A percentile compares a stretch with the other conserved stretches of the same genome.
Evolutionary conservation across 2,888 invertebrate species (phyloP).

Genomic region (Epiperipatus broadwayi): DNA sequence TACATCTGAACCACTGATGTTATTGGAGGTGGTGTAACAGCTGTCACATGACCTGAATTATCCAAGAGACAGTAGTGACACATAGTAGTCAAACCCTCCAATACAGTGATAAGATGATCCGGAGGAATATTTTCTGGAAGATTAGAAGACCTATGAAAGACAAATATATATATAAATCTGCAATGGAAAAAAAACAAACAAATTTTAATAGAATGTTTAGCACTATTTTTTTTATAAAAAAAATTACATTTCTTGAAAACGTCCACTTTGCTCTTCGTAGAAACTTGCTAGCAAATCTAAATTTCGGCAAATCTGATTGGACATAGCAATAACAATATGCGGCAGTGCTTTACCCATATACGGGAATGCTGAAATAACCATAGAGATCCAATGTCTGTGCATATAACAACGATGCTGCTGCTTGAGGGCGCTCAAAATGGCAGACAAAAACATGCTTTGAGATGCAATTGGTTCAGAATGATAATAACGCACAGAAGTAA

Average conservation of each 20-base stretch:
- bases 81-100: constrained; percentile 55
- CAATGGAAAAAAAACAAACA: too few relatives aligned
- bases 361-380: constrained; percentile 57
- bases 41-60: constrained; percentile 22
- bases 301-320: constrained; percentile 57
- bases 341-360: constrained; percentile 56
- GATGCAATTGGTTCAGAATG: constrained; percentile 53
- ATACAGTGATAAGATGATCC: constrained; percentile 54
- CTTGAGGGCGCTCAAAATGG: constrained; percentile 53
- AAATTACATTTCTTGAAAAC: too few relatives aligned
- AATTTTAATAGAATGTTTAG: too few relatives aligned
- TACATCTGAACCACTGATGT: constrained; percentile 12
- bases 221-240: too few relatives aligned
- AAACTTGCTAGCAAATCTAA: too few relatives aligned
- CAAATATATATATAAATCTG: too few relatives aligned
- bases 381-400: constrained; percentile 61
- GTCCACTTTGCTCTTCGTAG: too few relatives aligned
- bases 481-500: too few relatives aligned
- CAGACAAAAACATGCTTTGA: constrained; percentile 61
- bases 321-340: constrained; percentile 52
- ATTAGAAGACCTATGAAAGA: too few relatives aligned
- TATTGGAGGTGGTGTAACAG: constrained; percentile 19
- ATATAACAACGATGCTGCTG: constrained; percentile 46
- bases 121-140: constrained; percentile 36
- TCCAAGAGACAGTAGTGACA: constrained; percentile 61